These are phyloP conservation scores for Pelecanus crispus DNA, from an alignment of 2,113 vertebrate genomes.

Conservation along the genomic window DNA sequence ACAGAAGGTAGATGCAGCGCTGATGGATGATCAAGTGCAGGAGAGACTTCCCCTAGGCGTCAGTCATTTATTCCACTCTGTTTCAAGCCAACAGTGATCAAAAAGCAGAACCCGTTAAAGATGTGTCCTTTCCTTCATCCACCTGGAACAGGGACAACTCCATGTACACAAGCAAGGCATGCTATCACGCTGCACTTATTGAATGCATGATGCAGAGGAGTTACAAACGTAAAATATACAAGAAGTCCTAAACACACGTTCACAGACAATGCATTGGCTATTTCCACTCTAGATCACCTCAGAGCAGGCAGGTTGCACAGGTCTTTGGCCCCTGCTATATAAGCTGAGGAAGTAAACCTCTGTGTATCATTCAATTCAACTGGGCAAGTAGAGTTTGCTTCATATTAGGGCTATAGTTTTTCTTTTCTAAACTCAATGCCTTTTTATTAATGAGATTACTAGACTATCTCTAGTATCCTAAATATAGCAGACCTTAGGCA, in stretches of 20 bases:
- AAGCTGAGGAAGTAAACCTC: not conserved
- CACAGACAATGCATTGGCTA: accelerated
- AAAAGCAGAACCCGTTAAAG: not conserved
- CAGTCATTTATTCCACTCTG: not conserved
- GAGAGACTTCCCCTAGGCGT: not conserved
- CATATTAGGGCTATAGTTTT: not conserved
- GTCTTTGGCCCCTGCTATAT: not conserved
- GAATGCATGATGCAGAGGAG: not conserved
- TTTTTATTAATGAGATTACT: not conserved
- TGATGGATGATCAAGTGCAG: not conserved
- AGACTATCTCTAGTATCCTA: not conserved
- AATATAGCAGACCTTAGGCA: not conserved
- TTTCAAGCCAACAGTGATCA: not conserved
- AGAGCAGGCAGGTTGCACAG: not conserved
- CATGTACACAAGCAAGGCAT: not conserved
- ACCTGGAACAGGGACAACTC: not conserved
- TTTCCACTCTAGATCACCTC: not conserved
- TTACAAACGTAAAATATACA: not conserved
- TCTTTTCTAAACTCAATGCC: not conserved
- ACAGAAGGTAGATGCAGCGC: not conserved
- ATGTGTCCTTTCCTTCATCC: not conserved
- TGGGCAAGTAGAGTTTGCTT: not conserved
- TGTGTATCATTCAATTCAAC: not conserved
- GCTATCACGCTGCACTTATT: not conserved
- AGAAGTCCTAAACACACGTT: not conserved